These are phyloP conservation scores for Habropoda laboriosa DNA, from an alignment of 1,140 invertebrate species.

Conservation along the genomic window DNA sequence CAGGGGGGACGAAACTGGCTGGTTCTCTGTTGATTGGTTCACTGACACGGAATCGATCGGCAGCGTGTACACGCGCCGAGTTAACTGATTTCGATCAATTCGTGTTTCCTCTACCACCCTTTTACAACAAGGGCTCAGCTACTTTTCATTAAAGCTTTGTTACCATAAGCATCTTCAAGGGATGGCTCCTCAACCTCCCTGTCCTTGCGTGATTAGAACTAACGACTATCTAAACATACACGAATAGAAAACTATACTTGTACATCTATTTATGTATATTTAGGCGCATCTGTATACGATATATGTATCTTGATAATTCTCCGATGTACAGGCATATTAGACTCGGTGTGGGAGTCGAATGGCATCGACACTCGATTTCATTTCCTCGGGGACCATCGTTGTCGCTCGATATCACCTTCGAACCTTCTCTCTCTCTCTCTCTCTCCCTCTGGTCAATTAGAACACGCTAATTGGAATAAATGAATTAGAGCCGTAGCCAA, in stretches of 20 bases:
- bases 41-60: slow-evolving; percentile 41
- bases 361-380: slow-evolving; percentile 2
- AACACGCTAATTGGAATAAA: slow-evolving; percentile 33
- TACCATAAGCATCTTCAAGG: slow-evolving; percentile 47
- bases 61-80: background rate
- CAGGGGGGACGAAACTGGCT: background rate
- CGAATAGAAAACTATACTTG: slow-evolving; percentile 32
- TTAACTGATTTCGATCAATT: slow-evolving; percentile 47
- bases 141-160: slow-evolving; percentile 8
- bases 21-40: slow-evolving; percentile 21
- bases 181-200: background rate
- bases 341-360: background rate
- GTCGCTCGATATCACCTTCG: background rate
- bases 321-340: background rate
- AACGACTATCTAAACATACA: background rate
- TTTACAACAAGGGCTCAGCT: background rate
- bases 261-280: background rate
- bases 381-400: background rate
- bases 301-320: background rate
- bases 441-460: background rate
- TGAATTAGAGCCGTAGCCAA: slow-evolving; percentile 9
- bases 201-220: background rate
- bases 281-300: background rate
- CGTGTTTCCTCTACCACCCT: slow-evolving; percentile 16
- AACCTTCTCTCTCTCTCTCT: too few species aligned